These are phyloP conservation scores for Meiosimyza decipiens DNA, from an alignment of 2,888 invertebrate genomes.

Conservation along the genomic window DNA sequence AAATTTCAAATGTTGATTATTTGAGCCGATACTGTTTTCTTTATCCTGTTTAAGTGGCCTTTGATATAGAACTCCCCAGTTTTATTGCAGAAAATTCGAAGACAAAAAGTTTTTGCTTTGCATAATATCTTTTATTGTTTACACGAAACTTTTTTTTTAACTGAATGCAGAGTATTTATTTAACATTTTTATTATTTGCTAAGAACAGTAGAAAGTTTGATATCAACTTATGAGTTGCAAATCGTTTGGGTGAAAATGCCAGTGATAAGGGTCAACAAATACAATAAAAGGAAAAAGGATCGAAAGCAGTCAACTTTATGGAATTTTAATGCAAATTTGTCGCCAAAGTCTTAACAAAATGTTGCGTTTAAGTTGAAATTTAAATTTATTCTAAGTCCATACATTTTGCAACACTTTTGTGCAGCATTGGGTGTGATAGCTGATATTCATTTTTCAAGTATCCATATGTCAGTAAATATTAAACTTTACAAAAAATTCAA, in stretches of 20 bases:
- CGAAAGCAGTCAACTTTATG: background rate
- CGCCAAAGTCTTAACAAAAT: too few relatives aligned
- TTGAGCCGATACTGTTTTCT: background rate
- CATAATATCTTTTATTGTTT: conserved; percentile 4
- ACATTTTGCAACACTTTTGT: too few relatives aligned
- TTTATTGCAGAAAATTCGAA: background rate
- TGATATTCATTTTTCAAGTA: too few relatives aligned
- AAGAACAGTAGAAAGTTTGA: conserved; percentile 18
- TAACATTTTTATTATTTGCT: conserved; percentile 17
- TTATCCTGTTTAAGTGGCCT: too few relatives aligned
- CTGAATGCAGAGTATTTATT: background rate
- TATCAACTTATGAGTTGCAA: conserved; percentile 20
- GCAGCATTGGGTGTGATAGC: too few relatives aligned
- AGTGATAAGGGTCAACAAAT: conserved; percentile 22
- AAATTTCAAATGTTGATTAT: conserved; percentile 1
- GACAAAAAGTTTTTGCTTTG: conserved; percentile 22
- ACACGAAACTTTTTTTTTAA: background rate
- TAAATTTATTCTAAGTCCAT: too few relatives aligned
- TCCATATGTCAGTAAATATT: too few relatives aligned
- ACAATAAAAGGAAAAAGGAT: conserved; percentile 6
- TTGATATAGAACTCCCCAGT: background rate
- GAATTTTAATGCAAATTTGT: too few relatives aligned
- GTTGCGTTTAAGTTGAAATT: too few relatives aligned
- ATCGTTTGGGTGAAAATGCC: conserved; percentile 12
- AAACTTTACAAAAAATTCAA: too few relatives aligned